Conservation (phyloP, 1,140 invertebrate genomes). For the Eufriesea mexicana region DNA sequence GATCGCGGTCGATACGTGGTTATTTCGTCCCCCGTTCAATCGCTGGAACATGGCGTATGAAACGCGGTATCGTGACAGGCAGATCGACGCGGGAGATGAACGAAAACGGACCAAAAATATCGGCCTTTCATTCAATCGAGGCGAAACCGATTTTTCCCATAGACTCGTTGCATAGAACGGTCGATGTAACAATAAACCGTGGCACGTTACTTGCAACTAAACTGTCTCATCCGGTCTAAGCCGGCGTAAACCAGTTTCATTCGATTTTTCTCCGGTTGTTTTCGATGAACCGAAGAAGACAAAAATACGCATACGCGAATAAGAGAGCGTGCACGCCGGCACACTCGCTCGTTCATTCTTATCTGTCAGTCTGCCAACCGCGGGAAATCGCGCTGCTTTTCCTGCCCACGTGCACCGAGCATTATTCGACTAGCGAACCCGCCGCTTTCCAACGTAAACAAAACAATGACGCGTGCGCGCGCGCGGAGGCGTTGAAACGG, state of each 20-base stretch:
- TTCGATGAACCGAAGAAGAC: constrained; percentile 38
- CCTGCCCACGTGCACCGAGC: neutral
- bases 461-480: neutral
- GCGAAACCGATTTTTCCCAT: constrained; percentile 22
- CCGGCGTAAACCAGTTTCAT: constrained; percentile 48
- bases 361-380: constrained; percentile 16
- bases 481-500: neutral
- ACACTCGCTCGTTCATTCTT: neutral
- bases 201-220: constrained; percentile 23
- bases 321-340: neutral
- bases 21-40: neutral
- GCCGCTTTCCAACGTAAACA: neutral
- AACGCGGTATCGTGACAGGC: neutral
- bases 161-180: neutral
- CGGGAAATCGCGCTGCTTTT: constrained; percentile 10
- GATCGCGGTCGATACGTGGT: neutral
- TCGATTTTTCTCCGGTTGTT: constrained; percentile 48
- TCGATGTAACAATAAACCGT: constrained; percentile 38
- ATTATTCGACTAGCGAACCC: neutral
- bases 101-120: neutral
- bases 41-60: neutral
- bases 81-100: neutral
- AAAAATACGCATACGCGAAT: constrained; percentile 8
- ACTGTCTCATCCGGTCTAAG: constrained; percentile 13
- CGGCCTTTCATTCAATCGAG: neutral